Evolutionary conservation across 2,113 vertebrate genomes (phyloP).

Genomic region (Cyprinodon variegatus): DNA sequence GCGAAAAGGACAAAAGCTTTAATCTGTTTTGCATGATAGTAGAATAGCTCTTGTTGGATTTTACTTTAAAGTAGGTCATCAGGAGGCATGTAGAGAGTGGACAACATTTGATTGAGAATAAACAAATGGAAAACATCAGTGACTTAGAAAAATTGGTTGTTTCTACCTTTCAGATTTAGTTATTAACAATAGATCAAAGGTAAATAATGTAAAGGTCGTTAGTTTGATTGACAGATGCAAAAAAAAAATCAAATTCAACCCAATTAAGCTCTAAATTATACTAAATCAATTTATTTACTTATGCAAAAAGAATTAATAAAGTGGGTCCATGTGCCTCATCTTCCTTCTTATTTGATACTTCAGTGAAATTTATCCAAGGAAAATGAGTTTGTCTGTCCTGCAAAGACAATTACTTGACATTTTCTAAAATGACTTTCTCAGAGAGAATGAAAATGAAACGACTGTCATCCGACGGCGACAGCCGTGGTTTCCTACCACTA

Average conservation of each 20-base stretch:
- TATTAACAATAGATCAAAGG: background rate
- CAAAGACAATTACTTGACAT: background rate
- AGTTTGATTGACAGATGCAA: background rate
- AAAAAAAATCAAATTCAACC: background rate
- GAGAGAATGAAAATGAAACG: constrained; percentile 39
- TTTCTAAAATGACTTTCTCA: background rate
- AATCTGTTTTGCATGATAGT: constrained; percentile 1
- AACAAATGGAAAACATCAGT: background rate
- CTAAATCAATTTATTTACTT: background rate
- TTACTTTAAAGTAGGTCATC: background rate
- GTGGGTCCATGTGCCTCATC: background rate
- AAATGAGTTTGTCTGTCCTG: background rate
- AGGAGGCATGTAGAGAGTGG: background rate
- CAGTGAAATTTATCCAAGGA: no score
- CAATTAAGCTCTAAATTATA: background rate
- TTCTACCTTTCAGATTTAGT: background rate
- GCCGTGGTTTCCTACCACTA: constrained; percentile 46
- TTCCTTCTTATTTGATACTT: no score
- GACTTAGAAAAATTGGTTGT: background rate
- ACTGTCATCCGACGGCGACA: constrained; percentile 10
- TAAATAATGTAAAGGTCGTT: background rate
- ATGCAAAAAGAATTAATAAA: background rate
- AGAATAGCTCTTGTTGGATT: background rate
- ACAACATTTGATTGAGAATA: background rate
- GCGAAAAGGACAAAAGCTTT: background rate